Evolutionary conservation across 2,113 vertebrate species (phyloP).

Genomic region (Sinocyclocheilus maitianheensis): DNA sequence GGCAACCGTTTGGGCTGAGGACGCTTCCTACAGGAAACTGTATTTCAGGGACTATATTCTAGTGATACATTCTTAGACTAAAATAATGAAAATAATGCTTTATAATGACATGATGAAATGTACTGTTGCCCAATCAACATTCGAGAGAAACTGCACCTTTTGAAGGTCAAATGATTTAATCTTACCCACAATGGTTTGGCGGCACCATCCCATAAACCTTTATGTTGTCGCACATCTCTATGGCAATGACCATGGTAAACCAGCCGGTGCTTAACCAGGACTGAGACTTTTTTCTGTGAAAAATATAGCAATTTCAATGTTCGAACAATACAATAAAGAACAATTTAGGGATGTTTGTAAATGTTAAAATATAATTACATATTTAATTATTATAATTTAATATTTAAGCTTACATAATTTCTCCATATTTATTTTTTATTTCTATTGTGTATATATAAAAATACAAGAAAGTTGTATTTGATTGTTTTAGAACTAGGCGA

Average conservation of each 20-base stretch:
- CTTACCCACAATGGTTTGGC: slow-evolving; percentile 89
- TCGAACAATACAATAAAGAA: not conserved
- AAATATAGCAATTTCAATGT: not conserved
- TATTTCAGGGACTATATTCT: not conserved
- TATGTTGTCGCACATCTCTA: slow-evolving; percentile 91
- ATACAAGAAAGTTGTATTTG: not conserved
- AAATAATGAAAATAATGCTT: not conserved
- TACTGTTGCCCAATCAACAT: not conserved
- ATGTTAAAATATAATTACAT: not conserved
- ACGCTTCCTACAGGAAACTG: slow-evolving; percentile 68
- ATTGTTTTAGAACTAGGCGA: not conserved
- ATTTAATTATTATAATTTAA: not conserved
- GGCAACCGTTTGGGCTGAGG: slow-evolving; percentile 80
- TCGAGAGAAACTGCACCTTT: not conserved
- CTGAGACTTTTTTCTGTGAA: slow-evolving; percentile 85
- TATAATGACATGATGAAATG: not conserved
- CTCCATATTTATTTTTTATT: not conserved
- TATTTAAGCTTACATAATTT: not conserved
- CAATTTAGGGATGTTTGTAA: not conserved
- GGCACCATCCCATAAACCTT: slow-evolving; percentile 98
- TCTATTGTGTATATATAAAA: not conserved
- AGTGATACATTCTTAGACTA: not conserved
- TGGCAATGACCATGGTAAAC: slow-evolving; percentile 98
- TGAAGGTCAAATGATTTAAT: too few species aligned
- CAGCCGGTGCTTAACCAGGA: slow-evolving; percentile 98